phyloP scores from a whole-genome alignment of 2,888 invertebrate genomes.

The Octonoba sinensis region DNA sequence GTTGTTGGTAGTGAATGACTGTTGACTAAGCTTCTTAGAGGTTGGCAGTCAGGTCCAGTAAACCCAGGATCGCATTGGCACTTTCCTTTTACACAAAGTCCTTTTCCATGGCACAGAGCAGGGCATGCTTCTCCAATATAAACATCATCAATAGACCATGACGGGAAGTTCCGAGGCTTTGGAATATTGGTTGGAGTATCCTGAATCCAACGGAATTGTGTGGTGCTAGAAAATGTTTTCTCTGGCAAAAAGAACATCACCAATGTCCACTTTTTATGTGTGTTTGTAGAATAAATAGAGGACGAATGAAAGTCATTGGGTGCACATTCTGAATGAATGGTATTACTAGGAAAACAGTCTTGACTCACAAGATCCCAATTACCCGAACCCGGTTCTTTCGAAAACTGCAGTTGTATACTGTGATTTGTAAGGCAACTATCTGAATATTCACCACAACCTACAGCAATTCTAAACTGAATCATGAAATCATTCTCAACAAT shows the following conservation, averaged over 20 bases:
- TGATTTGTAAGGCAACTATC: slow-evolving; percentile 68
- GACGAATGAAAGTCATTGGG: slow-evolving; percentile 70
- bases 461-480: slow-evolving; percentile 72
- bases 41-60: slow-evolving; percentile 65
- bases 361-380: slow-evolving; percentile 70
- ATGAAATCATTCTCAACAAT: slow-evolving; percentile 71
- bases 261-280: slow-evolving; percentile 70
- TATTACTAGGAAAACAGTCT: slow-evolving; percentile 70
- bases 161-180: slow-evolving; percentile 64
- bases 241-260: slow-evolving; percentile 70
- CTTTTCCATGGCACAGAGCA: slow-evolving; percentile 71
- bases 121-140: slow-evolving; percentile 71
- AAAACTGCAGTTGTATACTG: slow-evolving; percentile 70
- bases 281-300: slow-evolving; percentile 69
- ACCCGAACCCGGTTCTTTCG: slow-evolving; percentile 69
- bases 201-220: slow-evolving; percentile 72
- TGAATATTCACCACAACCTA: slow-evolving; percentile 69
- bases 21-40: slow-evolving; percentile 17
- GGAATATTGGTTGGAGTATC: slow-evolving; percentile 63
- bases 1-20: slow-evolving; percentile 37
- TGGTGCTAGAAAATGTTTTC: slow-evolving; percentile 71
- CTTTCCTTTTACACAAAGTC: slow-evolving; percentile 69
- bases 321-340: slow-evolving; percentile 69
- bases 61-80: slow-evolving; percentile 72
- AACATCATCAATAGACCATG: slow-evolving; percentile 72